A percentile compares a stretch with the other conserved stretches of the same genome.
Conservation (phyloP, 2,888 invertebrate genomes). For the Catocala nupta region DNA sequence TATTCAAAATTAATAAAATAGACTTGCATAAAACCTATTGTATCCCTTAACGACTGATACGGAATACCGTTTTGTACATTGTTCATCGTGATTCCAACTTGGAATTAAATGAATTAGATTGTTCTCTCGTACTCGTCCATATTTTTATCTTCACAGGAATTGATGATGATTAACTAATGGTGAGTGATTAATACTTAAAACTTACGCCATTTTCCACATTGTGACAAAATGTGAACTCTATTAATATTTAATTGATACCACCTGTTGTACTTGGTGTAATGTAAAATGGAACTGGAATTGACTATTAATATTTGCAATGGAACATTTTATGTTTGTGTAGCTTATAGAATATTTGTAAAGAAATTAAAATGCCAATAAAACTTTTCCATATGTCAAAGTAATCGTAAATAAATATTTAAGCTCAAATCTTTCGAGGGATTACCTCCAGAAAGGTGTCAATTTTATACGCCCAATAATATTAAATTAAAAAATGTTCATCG, state of each 20-base stretch:
- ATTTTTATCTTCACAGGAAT: constrained; percentile 84
- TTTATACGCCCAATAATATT: constrained; percentile 24
- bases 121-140: constrained; percentile 74
- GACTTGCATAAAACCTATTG: too few species aligned
- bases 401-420: constrained; percentile 15
- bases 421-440: constrained; percentile 13
- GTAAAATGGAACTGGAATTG: constrained; percentile 46
- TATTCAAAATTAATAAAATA: too few species aligned
- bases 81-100: neutral
- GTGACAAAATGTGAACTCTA: constrained; percentile 83
- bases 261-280: constrained; percentile 19
- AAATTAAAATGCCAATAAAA: constrained; percentile 9
- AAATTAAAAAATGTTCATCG: constrained; percentile 6
- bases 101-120: constrained; percentile 14
- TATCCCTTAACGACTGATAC: too few species aligned
- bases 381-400: constrained; percentile 13
- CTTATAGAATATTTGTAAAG: constrained; percentile 17
- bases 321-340: constrained; percentile 17
- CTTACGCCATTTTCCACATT: constrained; percentile 76
- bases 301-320: constrained; percentile 25
- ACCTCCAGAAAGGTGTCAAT: constrained; percentile 27
- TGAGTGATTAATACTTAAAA: constrained; percentile 70
- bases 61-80: too few species aligned
- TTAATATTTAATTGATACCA: constrained; percentile 33
- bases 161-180: constrained; percentile 75